Evolutionary conservation across 2,113 vertebrate genomes (phyloP), one percentile per base, ranked within the genome.

Genomic region (Ornithorhynchus anatinus): DNA sequence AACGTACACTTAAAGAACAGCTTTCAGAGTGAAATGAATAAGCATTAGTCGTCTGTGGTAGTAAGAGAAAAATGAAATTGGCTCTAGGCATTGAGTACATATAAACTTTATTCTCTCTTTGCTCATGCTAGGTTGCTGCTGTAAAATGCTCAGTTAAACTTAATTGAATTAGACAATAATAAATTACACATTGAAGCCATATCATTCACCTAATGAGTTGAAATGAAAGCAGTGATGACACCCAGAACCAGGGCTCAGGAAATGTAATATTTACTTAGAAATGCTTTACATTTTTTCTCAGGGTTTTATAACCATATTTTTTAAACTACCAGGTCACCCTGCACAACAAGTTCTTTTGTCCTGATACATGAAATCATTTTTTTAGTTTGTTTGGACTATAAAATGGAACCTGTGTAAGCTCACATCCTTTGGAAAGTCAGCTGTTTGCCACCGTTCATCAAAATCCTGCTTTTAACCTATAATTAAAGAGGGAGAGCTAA

Each of bases 81-180:
- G 57, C 69, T 74, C 45, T 67, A 69, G 65, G 48, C 29, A 8
- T 72, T 47, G 38, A 29, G 29, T 42, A n/a, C 5, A 12, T 17
- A 37, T 50, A 39, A 22, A 1, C 32, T 27, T 42, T 68, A 81
- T 79, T 64, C 52, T 59, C 69, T 63, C 33, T n/a, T 74, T 75
- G 65, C 81, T 76, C 58, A 50, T 6, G 10, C 82, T 77, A 72
- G 81, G 84, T 70, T 20, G 39, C 82, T 56, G 74, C 73, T 86
- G 77, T 87, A 44, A 85, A 72, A 81, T 82, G 81, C 80, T 80
- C 59, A 72, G 77, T 85, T 87, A 44, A 85, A 78, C 73, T 52
- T 91, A 90, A 94, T 91, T 89, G 84, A 91, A 87, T 82, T 63
- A 87, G 89, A 89, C 87, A 82, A 84, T 77, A 82, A 83, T 87